Conservation (phyloP, 1,140 invertebrate species). For the Zophobas atratus region DNA sequence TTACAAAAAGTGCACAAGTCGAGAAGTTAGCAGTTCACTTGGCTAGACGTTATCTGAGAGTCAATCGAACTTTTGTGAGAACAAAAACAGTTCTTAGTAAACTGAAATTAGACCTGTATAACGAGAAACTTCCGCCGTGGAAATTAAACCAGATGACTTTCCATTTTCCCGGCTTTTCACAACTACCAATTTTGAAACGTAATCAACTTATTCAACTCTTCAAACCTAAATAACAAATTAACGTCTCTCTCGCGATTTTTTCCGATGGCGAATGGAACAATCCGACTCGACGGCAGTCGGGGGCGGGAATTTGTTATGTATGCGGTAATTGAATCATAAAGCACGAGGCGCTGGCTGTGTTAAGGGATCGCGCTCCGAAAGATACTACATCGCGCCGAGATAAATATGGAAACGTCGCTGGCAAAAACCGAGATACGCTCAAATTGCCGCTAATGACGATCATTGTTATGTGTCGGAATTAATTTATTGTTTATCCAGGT, state of each 20-base stretch:
- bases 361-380: not conserved
- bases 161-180: constrained; percentile 30
- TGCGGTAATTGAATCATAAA: not conserved
- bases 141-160: constrained; percentile 43
- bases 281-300: not conserved
- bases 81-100: constrained; percentile 43
- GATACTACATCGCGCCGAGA: not conserved
- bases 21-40: constrained; percentile 40
- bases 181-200: constrained; percentile 26
- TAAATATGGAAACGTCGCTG: not conserved
- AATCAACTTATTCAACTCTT: constrained; percentile 35
- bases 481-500: constrained; percentile 2
- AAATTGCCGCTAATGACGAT: not conserved
- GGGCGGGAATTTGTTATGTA: not conserved
- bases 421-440: not conserved
- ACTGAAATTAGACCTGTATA: constrained; percentile 40
- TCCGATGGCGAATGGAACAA: not conserved
- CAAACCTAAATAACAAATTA: constrained; percentile 21
- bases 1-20: constrained; percentile 27
- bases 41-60: constrained; percentile 36
- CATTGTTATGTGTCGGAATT: not conserved
- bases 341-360: not conserved
- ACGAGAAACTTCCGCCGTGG: constrained; percentile 34
- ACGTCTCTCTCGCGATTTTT: constrained; percentile 1
- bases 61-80: constrained; percentile 43